Conservation (phyloP, 2,888 invertebrate genomes). For the Perizoma flavofasciatum region DNA sequence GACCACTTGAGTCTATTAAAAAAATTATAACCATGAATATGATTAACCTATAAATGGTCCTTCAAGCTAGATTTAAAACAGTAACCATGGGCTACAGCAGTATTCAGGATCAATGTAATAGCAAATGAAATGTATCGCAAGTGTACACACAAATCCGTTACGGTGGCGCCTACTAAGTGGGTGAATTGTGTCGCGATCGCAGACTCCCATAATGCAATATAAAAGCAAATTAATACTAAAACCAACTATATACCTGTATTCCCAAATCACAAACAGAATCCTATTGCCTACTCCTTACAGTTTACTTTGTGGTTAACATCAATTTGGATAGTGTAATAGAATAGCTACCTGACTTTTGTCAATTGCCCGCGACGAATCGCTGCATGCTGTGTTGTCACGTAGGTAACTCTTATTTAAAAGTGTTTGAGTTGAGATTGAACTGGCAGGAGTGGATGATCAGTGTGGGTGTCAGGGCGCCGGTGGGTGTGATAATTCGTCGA, state of each 20-base stretch:
- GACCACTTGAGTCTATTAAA: too few relatives aligned
- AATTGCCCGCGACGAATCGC: slow-evolving; percentile 63
- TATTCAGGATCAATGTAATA: slow-evolving; percentile 11
- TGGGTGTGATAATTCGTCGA: slow-evolving; percentile 81
- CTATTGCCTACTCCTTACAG: slow-evolving; percentile 56
- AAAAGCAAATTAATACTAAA: slow-evolving; percentile 54
- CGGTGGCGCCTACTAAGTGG: slow-evolving; percentile 45
- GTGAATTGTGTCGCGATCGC: slow-evolving; percentile 52
- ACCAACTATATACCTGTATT: slow-evolving; percentile 43
- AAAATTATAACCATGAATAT: too few relatives aligned
- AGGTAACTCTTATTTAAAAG: slow-evolving; percentile 51
- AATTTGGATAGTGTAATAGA: slow-evolving; percentile 60
- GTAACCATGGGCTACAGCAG: not conserved
- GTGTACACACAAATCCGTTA: slow-evolving; percentile 50
- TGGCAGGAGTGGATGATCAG: slow-evolving; percentile 48
- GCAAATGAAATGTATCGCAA: slow-evolving; percentile 35
- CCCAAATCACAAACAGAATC: slow-evolving; percentile 46
- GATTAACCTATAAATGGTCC: not conserved
- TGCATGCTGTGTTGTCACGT: slow-evolving; percentile 44
- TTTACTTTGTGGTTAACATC: slow-evolving; percentile 62
- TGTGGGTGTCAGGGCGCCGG: slow-evolving; percentile 68
- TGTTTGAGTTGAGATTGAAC: slow-evolving; percentile 59
- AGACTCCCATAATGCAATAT: slow-evolving; percentile 58
- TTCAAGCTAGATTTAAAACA: not conserved
- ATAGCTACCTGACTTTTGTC: slow-evolving; percentile 68